Evolutionary conservation across 2,797 vertebrate genomes (phyloP), one percentile per base, ranked within the genome.

Genomic region (Xenentodon cancila): DNA sequence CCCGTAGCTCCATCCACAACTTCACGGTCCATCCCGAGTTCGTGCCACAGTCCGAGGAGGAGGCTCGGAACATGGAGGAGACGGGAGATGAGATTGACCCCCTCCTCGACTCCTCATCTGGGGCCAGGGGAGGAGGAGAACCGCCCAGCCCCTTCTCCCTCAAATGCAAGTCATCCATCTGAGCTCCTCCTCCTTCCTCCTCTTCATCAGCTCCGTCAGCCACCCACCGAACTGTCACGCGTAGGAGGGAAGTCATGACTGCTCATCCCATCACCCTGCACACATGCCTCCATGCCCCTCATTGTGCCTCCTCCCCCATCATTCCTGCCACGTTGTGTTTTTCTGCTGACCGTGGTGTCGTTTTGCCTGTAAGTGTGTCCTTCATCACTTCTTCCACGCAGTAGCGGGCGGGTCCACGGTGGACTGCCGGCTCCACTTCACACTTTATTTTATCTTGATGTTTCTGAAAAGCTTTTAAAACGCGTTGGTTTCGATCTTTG

Each of bases 1-100:
- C 92, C 90, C 95, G 94, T 89, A 95, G 88, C 93, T 96, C 95
- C 94, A 97, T 97, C 92, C 96, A 98, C 93, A 95, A 84, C 93
- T 99, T 99, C 95, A 97, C 96, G 96, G 94, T 93, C 90, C 95
- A 97, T 83, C 96, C 97, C 4, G 96, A 96, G 91, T 98, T 96
- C 75, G 82, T 89, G 37, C 92, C 93, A 71, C 82, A 93, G 83
- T 95, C 95, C 7, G 96, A 96, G 85, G 96, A 97, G 18, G 92
- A 93, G 89, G 91, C 94, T 64, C 87, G 71, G 79, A 91, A 88
- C 85, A 93, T 95, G 75, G 84, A 94, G 72, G 95, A 97, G 30
- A 79, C 49, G 2, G 84, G 88, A 68, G 88, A 81, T 1, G 82
- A 87, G 77, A 90, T 86, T 43, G 70, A 89, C 2, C 6, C 59